Evolutionary conservation across 2,113 vertebrate species (phyloP).

Genomic region (Corydoras sp.): DNA sequence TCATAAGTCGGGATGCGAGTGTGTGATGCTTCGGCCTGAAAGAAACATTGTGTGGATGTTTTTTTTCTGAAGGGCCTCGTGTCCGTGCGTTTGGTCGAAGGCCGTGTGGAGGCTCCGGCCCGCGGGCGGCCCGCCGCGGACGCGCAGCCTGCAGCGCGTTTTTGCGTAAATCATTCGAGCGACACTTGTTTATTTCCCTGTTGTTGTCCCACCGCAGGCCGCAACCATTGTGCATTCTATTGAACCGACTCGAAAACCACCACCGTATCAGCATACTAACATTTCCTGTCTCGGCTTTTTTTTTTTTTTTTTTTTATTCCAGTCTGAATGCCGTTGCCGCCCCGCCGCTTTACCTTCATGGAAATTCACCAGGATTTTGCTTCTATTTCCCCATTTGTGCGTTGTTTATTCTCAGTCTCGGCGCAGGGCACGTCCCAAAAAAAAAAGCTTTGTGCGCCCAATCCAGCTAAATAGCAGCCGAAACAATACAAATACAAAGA

Average conservation of each 20-base stretch:
- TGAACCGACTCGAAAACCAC: neutral
- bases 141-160: neutral
- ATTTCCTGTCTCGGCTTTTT: too few species aligned
- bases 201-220: conserved; percentile 56
- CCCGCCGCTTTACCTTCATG: too few species aligned
- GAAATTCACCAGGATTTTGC: too few species aligned
- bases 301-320: too few species aligned
- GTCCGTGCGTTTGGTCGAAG: neutral
- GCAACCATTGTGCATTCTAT: neutral
- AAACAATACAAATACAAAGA: too few species aligned
- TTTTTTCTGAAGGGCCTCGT: neutral
- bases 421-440: too few species aligned
- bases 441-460: neutral
- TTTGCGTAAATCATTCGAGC: neutral
- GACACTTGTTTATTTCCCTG: neutral
- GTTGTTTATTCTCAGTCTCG: too few species aligned
- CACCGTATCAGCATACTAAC: too few species aligned
- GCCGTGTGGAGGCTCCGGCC: neutral
- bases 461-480: too few species aligned
- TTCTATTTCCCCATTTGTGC: too few species aligned
- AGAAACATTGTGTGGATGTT: neutral
- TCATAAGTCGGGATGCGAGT: conserved; percentile 9
- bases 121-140: neutral
- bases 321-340: too few species aligned
- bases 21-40: conserved; percentile 5